Percentiles rank a stretch among this genome's conserved stretches.
Conservation (phyloP, 2,888 invertebrate species). For the Stenchaetothrips biformis region DNA sequence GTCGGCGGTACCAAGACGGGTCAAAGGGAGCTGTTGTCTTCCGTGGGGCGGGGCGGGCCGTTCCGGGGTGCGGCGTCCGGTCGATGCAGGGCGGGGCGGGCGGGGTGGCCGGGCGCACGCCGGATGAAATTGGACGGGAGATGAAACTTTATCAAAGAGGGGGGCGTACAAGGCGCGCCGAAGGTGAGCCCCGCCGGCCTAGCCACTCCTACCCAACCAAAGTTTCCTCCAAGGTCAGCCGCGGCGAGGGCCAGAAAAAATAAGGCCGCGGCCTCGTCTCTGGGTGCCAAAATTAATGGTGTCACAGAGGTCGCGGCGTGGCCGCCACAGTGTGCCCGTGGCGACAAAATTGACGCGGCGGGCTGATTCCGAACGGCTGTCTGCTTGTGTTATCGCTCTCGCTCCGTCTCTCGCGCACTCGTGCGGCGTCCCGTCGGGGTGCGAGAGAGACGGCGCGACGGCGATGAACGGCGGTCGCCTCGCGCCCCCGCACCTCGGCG, state of each 20-base stretch:
- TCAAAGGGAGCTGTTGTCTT: no score
- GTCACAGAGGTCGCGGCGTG: no score
- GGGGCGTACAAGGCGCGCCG: background rate
- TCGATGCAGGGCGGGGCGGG: background rate
- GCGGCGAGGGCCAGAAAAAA: background rate
- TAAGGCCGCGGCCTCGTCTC: no score
- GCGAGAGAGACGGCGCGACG: background rate
- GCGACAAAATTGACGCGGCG: no score
- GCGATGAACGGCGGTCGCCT: background rate
- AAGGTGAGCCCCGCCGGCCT: no score
- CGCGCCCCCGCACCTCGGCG: background rate
- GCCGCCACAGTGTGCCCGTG: no score
- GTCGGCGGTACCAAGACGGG: background rate
- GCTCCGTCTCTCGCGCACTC: no score
- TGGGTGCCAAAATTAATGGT: no score
- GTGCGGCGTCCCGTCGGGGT: no score
- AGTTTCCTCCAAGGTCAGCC: background rate
- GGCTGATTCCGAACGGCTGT: no score
- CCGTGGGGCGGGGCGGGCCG: background rate
- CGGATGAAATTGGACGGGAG: background rate
- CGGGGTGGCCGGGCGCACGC: background rate
- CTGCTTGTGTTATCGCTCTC: no score
- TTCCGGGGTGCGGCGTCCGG: background rate
- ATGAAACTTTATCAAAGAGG: background rate
- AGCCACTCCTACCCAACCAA: no score